Conservation (phyloP, 2,888 invertebrate genomes). For the Ophion slaviceki region DNA sequence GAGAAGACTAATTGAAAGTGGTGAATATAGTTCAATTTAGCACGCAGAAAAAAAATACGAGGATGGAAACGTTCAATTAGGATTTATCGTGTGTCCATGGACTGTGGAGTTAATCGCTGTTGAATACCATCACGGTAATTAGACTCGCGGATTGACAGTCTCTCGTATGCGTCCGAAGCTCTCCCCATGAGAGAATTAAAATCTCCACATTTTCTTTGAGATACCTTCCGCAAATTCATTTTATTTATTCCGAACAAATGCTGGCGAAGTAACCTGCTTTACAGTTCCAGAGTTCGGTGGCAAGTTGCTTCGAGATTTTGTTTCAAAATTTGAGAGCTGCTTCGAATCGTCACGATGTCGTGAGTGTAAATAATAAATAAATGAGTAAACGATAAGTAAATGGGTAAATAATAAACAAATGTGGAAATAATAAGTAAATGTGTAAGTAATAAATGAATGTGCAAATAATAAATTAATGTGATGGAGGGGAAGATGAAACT, state of each 20-base stretch:
- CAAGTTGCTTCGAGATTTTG: background rate
- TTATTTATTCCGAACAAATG: too few species aligned
- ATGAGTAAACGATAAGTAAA: background rate
- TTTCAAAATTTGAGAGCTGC: too few species aligned
- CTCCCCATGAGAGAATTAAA: conserved; percentile 1
- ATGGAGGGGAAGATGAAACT: too few species aligned
- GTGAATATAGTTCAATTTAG: conserved; percentile 38
- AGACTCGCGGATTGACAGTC: conserved; percentile 5
- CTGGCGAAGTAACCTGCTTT: too few species aligned
- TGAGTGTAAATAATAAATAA: background rate
- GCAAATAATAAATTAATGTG: too few species aligned
- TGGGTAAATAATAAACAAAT: background rate
- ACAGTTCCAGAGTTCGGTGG: background rate
- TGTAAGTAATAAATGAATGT: too few species aligned
- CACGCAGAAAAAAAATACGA: conserved; percentile 11
- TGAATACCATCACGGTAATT: conserved; percentile 53
- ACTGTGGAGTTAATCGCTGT: conserved; percentile 45
- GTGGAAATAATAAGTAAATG: background rate
- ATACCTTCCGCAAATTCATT: background rate
- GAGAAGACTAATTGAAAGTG: conserved; percentile 73
- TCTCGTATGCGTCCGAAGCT: background rate
- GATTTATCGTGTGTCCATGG: conserved; percentile 72
- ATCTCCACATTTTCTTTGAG: conserved; percentile 1
- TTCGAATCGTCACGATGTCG: background rate
- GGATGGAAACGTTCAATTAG: conserved; percentile 68